A percentile compares a stretch with the other conserved stretches of the same genome.
These are phyloP conservation scores for Cyclura pinguis DNA, from an alignment of 2,797 vertebrate species.

Conservation along the genomic window DNA sequence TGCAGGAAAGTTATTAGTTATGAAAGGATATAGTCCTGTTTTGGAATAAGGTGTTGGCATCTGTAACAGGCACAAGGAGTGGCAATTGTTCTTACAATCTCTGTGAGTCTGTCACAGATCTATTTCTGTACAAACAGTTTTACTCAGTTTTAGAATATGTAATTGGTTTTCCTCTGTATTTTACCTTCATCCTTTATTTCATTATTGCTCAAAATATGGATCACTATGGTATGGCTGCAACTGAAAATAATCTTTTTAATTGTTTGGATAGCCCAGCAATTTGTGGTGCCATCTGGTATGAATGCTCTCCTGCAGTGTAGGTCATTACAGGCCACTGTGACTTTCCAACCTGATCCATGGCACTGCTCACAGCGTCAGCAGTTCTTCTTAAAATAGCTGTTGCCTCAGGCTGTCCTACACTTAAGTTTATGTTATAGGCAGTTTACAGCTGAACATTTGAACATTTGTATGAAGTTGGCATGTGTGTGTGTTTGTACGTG, in stretches of 20 bases:
- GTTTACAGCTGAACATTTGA: constrained; percentile 33
- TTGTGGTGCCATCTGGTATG: constrained; percentile 37
- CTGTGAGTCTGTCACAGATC: not conserved
- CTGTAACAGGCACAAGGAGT: not conserved
- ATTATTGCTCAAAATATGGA: not conserved
- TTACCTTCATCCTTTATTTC: not conserved
- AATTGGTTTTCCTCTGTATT: not conserved
- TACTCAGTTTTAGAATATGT: not conserved
- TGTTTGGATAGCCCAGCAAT: constrained; percentile 38
- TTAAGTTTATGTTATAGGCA: constrained; percentile 48
- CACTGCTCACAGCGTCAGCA: constrained; percentile 28
- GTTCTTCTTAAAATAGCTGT: constrained; percentile 34
- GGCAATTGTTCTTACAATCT: not conserved
- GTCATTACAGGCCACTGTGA: constrained; percentile 43
- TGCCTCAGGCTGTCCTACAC: constrained; percentile 45
- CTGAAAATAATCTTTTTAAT: constrained; percentile 29
- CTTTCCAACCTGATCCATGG: constrained; percentile 38
- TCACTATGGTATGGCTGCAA: not conserved
- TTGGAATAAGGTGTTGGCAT: not conserved
- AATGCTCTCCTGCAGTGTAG: constrained; percentile 14
- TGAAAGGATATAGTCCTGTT: not conserved
- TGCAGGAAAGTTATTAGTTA: not conserved
- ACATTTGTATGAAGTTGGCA: not conserved
- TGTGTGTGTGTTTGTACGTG: no score
- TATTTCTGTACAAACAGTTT: not conserved